phyloP scores from a whole-genome alignment of 2,113 vertebrate species.

The Heloderma charlesbogerti region DNA sequence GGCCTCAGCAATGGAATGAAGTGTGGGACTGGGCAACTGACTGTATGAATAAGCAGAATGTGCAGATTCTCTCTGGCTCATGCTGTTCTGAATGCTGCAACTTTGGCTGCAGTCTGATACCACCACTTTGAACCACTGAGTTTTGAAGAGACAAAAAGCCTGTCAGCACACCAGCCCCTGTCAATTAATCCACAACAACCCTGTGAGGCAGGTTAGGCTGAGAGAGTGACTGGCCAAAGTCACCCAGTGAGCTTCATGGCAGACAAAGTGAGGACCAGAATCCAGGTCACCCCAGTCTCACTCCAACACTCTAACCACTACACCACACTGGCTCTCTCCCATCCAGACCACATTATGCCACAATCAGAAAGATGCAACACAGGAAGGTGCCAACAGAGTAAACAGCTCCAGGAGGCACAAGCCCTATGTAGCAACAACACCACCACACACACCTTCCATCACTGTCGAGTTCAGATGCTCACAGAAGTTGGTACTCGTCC shows the following conservation, averaged over 20 bases:
- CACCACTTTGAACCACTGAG: slow-evolving; percentile 41
- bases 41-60: background rate
- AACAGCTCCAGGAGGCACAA: background rate
- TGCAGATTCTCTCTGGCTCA: background rate
- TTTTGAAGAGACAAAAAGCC: background rate
- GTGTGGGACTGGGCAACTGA: background rate
- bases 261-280: too few relatives aligned
- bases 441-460: background rate
- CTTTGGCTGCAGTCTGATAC: background rate
- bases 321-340: too few relatives aligned
- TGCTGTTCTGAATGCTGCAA: background rate
- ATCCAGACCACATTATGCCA: background rate
- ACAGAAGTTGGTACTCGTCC: background rate
- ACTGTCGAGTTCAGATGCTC: background rate
- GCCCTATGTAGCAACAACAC: background rate
- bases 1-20: background rate
- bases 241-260: too few relatives aligned
- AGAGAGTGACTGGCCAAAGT: too few relatives aligned
- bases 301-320: too few relatives aligned
- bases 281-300: too few relatives aligned
- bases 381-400: background rate
- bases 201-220: too few relatives aligned
- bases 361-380: background rate
- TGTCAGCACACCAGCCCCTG: background rate
- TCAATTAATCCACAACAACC: slow-evolving; percentile 26